These are phyloP conservation scores for Orestias chungarensis DNA, from an alignment of 2,797 vertebrate species.

Conservation along the genomic window DNA sequence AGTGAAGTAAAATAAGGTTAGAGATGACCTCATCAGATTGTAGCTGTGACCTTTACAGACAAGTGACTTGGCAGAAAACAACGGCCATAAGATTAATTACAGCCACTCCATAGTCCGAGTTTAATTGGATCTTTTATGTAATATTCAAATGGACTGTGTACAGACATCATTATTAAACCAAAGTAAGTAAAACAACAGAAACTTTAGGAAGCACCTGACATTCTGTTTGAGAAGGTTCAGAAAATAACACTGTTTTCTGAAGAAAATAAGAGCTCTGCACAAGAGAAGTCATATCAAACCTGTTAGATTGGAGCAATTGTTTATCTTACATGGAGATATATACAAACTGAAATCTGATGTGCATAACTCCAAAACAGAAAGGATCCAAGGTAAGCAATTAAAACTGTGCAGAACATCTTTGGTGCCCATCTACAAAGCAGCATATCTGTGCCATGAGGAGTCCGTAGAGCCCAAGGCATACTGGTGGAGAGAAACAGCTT, in stretches of 20 bases:
- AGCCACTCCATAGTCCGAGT: not conserved
- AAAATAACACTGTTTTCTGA: not conserved
- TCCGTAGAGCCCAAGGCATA: slow-evolving; percentile 5
- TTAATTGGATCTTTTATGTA: not conserved
- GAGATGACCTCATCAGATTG: slow-evolving; percentile 4
- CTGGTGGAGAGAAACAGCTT: slow-evolving; percentile 3
- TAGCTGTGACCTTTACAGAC: slow-evolving; percentile 1
- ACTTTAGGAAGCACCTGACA: not conserved
- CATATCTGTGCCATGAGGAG: slow-evolving; percentile 8
- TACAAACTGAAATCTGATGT: not conserved
- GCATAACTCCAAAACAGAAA: not conserved
- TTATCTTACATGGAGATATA: not conserved
- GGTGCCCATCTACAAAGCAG: slow-evolving; percentile 1
- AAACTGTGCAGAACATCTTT: slow-evolving; percentile 3
- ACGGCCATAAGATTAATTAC: not conserved
- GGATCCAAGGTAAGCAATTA: slow-evolving; percentile 2
- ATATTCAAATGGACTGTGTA: not conserved
- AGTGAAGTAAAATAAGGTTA: not conserved
- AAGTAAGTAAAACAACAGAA: not conserved
- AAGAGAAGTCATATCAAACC: not conserved
- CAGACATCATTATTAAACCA: not conserved
- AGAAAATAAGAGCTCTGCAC: not conserved
- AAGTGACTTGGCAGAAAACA: slow-evolving; percentile 1
- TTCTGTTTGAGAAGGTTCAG: not conserved
- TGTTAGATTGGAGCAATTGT: not conserved